Percentiles rank a stretch among this genome's conserved stretches.
These are phyloP conservation scores for Pseudorhiza aurosa DNA, from an alignment of 30 jellyfish, hydroid and myxozoan genomes.

Conservation along the genomic window DNA sequence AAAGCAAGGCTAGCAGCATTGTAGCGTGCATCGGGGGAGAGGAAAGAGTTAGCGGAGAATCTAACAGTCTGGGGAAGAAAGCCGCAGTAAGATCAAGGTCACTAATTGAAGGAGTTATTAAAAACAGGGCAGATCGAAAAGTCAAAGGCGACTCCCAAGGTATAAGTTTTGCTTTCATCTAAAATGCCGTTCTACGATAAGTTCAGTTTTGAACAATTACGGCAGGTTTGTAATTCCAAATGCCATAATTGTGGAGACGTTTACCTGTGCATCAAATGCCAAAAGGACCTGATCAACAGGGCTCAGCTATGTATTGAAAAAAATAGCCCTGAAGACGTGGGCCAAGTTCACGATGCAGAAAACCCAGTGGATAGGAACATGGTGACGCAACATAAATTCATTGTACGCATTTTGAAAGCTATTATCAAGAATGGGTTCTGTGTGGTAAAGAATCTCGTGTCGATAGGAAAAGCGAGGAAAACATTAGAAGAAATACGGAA, in stretches of 20 bases:
- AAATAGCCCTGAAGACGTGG: background rate
- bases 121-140: too few relatives aligned
- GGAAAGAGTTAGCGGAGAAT: too few relatives aligned
- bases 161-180: too few relatives aligned
- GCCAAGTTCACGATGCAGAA: background rate
- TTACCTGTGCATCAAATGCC: slow-evolving; percentile 45
- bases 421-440: slow-evolving; percentile 26
- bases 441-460: slow-evolving; percentile 37
- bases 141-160: too few relatives aligned
- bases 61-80: too few relatives aligned
- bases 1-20: too few relatives aligned
- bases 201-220: background rate
- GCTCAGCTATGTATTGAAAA: background rate
- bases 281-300: background rate
- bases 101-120: too few relatives aligned
- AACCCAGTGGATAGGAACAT: slow-evolving; percentile 2
- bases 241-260: slow-evolving; percentile 49
- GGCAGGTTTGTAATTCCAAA: background rate
- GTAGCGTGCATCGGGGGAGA: too few relatives aligned
- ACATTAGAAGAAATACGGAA: slow-evolving; percentile 12
- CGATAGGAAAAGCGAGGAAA: slow-evolving; percentile 11
- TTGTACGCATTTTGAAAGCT: background rate
- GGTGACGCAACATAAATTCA: background rate
- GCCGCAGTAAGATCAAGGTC: too few relatives aligned
- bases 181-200: slow-evolving; percentile 21